Evolutionary conservation across 1,140 invertebrate genomes (phyloP).

Genomic region (Conus ventricosus): DNA sequence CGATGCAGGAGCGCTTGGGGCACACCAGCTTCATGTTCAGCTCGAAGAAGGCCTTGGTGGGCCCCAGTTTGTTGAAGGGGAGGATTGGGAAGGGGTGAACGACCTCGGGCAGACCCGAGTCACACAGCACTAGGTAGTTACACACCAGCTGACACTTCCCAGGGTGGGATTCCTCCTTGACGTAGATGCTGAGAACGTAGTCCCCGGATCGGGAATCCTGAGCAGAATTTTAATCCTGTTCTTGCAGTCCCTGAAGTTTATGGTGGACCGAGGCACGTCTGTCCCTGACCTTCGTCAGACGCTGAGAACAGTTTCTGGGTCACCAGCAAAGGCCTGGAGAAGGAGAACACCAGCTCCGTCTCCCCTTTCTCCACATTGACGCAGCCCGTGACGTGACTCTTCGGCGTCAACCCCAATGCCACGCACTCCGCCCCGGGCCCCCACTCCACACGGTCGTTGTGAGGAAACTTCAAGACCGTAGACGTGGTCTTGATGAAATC

Average conservation of each 20-base stretch:
- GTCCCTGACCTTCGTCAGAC: background rate
- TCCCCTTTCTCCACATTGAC: conserved; percentile 37
- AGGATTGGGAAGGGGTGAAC: conserved; percentile 1
- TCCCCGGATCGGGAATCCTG: conserved; percentile 1
- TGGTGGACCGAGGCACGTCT: background rate
- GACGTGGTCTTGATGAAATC: conserved; percentile 6
- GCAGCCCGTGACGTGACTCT: conserved; percentile 34
- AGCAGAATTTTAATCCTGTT: conserved; percentile 21
- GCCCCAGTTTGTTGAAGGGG: conserved; percentile 12
- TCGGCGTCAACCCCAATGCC: conserved; percentile 34
- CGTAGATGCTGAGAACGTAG: conserved; percentile 30
- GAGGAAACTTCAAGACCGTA: conserved; percentile 16
- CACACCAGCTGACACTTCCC: conserved; percentile 30
- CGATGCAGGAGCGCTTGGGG: conserved; percentile 22
- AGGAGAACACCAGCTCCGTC: conserved; percentile 38
- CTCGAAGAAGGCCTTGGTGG: conserved; percentile 27
- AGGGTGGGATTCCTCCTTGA: background rate
- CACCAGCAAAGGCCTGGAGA: conserved; percentile 16
- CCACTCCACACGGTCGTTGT: conserved; percentile 46
- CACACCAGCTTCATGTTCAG: conserved; percentile 14
- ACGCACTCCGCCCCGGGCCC: conserved; percentile 40
- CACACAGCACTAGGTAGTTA: conserved; percentile 29
- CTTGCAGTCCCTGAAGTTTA: conserved; percentile 18
- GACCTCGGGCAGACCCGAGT: conserved; percentile 7
- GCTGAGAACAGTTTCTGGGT: conserved; percentile 28